These are phyloP conservation scores for Catagonus wagneri DNA, from an alignment of 2,113 vertebrate species.

Conservation along the genomic window DNA sequence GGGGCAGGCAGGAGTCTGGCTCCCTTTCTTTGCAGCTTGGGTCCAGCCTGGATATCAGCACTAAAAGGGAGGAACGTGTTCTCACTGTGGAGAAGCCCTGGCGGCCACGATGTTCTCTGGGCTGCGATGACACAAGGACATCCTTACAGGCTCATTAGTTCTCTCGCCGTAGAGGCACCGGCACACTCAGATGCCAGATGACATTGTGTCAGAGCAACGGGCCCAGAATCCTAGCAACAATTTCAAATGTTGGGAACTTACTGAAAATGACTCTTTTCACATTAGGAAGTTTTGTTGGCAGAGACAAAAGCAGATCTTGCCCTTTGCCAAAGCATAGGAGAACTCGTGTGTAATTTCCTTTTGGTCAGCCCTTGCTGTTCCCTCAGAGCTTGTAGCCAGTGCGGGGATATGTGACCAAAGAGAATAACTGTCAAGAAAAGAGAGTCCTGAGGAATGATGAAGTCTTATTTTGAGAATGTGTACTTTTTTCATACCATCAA, in stretches of 20 bases:
- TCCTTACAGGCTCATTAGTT: constrained; percentile 46
- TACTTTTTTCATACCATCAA: neutral
- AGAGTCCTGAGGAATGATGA: neutral
- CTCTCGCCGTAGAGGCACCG: neutral
- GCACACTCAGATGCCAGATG: neutral
- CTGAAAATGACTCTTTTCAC: constrained; percentile 62
- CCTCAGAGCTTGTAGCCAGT: neutral
- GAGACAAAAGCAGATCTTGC: constrained; percentile 28
- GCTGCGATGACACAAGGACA: neutral
- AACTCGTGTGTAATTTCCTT: neutral
- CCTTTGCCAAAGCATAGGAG: constrained; percentile 48
- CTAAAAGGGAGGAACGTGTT: neutral
- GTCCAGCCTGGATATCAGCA: neutral
- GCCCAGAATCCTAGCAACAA: constrained; percentile 60
- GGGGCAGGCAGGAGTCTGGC: neutral
- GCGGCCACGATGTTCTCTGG: neutral
- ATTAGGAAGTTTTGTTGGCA: constrained; percentile 58
- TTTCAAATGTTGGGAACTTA: constrained; percentile 40
- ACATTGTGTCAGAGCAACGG: constrained; percentile 52
- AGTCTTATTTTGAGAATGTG: neutral
- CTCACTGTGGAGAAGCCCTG: neutral
- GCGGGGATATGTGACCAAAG: neutral
- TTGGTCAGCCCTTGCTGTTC: neutral
- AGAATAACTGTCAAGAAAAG: neutral
- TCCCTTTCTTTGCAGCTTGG: neutral